Evolutionary conservation across 1,140 invertebrate genomes (phyloP), one percentile per base, ranked within the genome.

Genomic region (Chironomus striatipennis): DNA sequence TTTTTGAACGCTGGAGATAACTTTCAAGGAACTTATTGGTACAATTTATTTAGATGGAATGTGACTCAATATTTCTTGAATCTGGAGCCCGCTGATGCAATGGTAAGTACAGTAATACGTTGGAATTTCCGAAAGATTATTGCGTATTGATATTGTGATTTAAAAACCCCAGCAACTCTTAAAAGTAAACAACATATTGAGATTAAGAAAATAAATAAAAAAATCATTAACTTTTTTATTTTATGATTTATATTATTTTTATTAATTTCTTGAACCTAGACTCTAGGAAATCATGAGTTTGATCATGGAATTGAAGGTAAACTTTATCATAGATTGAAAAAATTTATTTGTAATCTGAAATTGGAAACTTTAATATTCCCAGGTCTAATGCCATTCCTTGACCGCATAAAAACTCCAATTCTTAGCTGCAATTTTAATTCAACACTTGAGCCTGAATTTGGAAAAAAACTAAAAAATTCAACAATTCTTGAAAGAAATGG

Each of bases 201-300:
- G n/a, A n/a, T n/a, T n/a, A n/a, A n/a, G n/a, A n/a, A n/a, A n/a
- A n/a, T n/a, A n/a, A n/a, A n/a, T n/a, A n/a, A n/a, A n/a, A n/a
- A n/a, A n/a, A n/a, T n/a, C n/a, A n/a, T n/a, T n/a, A 24, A 24
- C 4, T 42, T 7, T 73, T 5, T 34, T 34, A 75, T 21, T 6
- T 34, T 42, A 42, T 15, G 24, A 80, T 80, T 47, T 70, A 7
- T 1, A 21, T 3, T 20, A 20, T 20, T 70, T 20, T 21, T 5
- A 21, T 70, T 18, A 6, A 8, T 34, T 6, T 18, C 7, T 20
- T 70, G 18, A 18, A 9, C 9, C 10, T 20, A 92, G 91, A 88
- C 91, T 0, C 79, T 96, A 9, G 94, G 94, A 7, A 96, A 96
- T 80, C 94, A 96, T 78, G 94, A 96, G 79, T 96, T 96, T 79